Evolutionary conservation across 1,140 invertebrate species (phyloP), one percentile per base, ranked within the genome.

Genomic region (Scaptomyza pallida): DNA sequence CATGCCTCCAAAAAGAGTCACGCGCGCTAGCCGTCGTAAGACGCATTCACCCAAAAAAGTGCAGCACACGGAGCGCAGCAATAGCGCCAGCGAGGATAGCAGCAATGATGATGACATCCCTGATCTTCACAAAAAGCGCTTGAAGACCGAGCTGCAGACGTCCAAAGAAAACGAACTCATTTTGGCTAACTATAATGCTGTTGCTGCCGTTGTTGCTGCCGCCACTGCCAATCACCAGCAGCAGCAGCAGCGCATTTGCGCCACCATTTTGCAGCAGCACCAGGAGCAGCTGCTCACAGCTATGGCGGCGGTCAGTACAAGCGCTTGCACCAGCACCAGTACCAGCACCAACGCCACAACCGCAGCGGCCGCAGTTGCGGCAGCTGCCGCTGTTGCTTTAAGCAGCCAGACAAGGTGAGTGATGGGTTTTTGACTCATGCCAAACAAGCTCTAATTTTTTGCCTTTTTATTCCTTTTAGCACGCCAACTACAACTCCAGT

Each of bases 101-200:
- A 80, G 60, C 37, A 51, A 44, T 9, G 67, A 74, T 12, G 56
- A 47, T 4, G n/a, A n/a, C 2, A 1, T 60, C 33, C 54, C 60
- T 33, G 44, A 61, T 33, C n/a, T 63, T 16, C 75, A 55, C 12
- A 64, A 59, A 43, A 90, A 83, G 21, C 71, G 78, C 15, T 17
- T 83, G 15, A 90, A 73, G 35, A 69, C 45, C 30, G 54, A 70
- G 19, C 52, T 63, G 35, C 37, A 48, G 51, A 62, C 47, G 3
- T 52, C 26, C 50, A 45, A 82, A 48, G 73, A 90, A 21, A 88
- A 75, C 26, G 77, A 90, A 44, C 62, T 89, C 1, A 72, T 90
- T 8, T 23, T 90, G 51, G 89, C 72, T 47, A 90, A 83, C 21
- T 83, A 75, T 30, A 86, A 90, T 83, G 80, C 78, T 2, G 62